Evolutionary conservation across 2,797 vertebrate species (phyloP), one percentile per base, ranked within the genome.

Genomic region (Diglossa cyanea): DNA sequence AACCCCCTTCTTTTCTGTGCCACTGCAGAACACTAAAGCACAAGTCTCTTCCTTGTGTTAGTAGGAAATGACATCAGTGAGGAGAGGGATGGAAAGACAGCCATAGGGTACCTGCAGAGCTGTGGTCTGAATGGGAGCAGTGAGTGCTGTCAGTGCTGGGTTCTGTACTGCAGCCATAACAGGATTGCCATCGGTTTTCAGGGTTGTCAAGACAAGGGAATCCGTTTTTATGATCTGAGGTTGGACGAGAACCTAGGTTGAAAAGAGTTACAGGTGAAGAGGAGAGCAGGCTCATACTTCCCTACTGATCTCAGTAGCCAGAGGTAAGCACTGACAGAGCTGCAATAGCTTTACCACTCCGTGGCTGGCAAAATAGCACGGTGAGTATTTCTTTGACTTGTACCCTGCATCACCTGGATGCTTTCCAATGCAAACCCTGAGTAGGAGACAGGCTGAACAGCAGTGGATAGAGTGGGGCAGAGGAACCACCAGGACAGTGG

Each of bases 161-260:
- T 98, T 99, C 97, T 99, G 99, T 96, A 99, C 98, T 3, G 99
- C 97, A 1, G 99, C 99, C 96, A 99, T 98, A 58, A 99, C 98
- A 21, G 99, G 99, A 35, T 98, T 99, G 60, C 99, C 99, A 6
- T 99, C 99, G 6, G 99, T 97, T 92, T 99, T 99, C 93, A 99
- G 96, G 2, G 99, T 99, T 4, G 99, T 99, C 95, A 99, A 97
- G 93, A 99, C 99, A 89, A 99, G 97, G 7, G 99, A 99, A 90
- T 99, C 99, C 0, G 99, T 99, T 97, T 99, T 99, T 92, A 99
- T 98, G 93, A 99, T 99, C 98, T 99, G 99, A 81, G 99, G 99
- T 77, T 99, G 99, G 81, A 99, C 99, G 79, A 99, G 97, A 92
- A 99, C 98, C 99, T 99, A 92, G 45, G 37, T 40, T 37, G 66